Conservation (phyloP, 2,797 vertebrate genomes). For the Trachops cirrhosus region DNA sequence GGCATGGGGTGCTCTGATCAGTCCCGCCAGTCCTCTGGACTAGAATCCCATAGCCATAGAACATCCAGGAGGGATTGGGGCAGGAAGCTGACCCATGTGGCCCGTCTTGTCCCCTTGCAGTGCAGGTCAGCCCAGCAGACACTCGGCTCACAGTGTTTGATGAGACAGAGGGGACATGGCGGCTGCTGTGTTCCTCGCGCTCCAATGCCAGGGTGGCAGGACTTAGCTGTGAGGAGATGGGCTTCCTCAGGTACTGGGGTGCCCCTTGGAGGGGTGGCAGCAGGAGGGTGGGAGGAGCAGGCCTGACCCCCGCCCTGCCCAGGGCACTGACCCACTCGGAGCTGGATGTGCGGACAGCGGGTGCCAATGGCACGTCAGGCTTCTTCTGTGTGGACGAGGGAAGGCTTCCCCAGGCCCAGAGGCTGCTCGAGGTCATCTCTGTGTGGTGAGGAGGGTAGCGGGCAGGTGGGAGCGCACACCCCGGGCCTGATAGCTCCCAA, state of each 20-base stretch:
- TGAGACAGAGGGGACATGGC: conserved; percentile 87
- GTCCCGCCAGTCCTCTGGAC: neutral
- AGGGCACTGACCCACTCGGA: conserved; percentile 89
- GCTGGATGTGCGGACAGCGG: conserved; percentile 79
- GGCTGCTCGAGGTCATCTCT: conserved; percentile 89
- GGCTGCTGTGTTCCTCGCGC: conserved; percentile 89
- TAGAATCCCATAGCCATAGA: rapidly evolving
- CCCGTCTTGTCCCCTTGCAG: conserved; percentile 74
- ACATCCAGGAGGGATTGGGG: rapidly evolving
- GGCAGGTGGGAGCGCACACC: neutral
- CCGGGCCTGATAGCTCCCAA: rapidly evolving
- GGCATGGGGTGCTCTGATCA: rapidly evolving
- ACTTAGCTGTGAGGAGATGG: conserved; percentile 94
- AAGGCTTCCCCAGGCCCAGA: conserved; percentile 87
- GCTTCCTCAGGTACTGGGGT: conserved; percentile 87
- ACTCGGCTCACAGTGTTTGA: conserved; percentile 89
- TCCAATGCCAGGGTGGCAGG: conserved; percentile 88
- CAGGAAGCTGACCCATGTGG: neutral
- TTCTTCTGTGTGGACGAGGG: conserved; percentile 90
- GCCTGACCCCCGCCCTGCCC: conserved; percentile 23
- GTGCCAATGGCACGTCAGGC: conserved; percentile 85
- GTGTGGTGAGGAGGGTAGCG: conserved; percentile 86
- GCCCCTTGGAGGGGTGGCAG: neutral
- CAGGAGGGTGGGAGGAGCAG: neutral
- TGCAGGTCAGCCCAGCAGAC: conserved; percentile 91